Percentiles rank a stretch among this genome's conserved stretches.
Conservation (phyloP, 1,140 invertebrate species). For the Achroia grisella region DNA sequence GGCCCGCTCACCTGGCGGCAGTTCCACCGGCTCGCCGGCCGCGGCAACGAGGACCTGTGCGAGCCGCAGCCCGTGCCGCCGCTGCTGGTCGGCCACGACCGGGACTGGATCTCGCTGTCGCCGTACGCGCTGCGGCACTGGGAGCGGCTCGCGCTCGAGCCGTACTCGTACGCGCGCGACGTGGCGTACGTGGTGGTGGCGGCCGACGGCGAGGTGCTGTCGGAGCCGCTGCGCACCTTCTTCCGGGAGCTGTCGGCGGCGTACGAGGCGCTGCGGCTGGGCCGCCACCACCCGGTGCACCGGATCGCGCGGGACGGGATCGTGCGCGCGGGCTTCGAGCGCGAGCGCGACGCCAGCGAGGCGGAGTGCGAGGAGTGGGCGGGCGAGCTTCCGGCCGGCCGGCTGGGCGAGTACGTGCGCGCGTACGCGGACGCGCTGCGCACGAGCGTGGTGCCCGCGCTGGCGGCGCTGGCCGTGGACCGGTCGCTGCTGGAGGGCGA, state of each 20-base stretch:
- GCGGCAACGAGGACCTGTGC: conserved; percentile 95
- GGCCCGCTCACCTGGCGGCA: conserved; percentile 97
- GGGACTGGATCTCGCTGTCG: conserved; percentile 94
- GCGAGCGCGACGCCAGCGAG: conserved; percentile 74
- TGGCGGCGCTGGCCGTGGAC: conserved; percentile 87
- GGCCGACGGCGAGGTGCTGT: conserved; percentile 91
- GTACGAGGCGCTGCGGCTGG: conserved; percentile 94
- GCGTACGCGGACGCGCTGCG: conserved; percentile 86
- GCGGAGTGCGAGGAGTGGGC: conserved; percentile 87
- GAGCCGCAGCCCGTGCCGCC: conserved; percentile 97
- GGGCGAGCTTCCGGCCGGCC: conserved; percentile 85
- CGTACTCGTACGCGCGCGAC: conserved; percentile 93
- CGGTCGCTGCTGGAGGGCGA: conserved; percentile 83
- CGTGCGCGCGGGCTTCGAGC: conserved; percentile 83
- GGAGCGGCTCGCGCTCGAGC: conserved; percentile 95
- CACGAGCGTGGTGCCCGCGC: conserved; percentile 86
- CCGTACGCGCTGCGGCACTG: conserved; percentile 95
- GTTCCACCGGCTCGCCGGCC: conserved; percentile 94
- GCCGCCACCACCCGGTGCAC: conserved; percentile 85
- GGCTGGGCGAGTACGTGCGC: conserved; percentile 86
- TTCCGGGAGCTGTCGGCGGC: conserved; percentile 94
- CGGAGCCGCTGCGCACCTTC: conserved; percentile 86
- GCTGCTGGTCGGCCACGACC: conserved; percentile 93
- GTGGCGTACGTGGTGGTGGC: conserved; percentile 95
- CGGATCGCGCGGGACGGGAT: conserved; percentile 91